Conservation (phyloP, 2,113 vertebrate genomes). For the Clarias macrocephalus region DNA sequence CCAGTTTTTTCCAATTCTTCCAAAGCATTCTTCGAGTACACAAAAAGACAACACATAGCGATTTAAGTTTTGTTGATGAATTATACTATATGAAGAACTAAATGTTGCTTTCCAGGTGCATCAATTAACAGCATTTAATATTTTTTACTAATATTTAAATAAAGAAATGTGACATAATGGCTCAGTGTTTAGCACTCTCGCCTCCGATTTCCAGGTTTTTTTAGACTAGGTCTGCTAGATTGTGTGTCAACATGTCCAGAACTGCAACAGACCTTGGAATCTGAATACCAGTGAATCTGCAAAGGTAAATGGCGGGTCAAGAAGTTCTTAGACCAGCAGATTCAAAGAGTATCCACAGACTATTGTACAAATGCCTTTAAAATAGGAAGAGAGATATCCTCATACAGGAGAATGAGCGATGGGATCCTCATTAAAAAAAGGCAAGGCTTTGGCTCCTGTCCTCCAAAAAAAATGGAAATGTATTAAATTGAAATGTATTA, state of each 20-base stretch:
- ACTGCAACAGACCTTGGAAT: too few species aligned
- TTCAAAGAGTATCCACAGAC: not conserved
- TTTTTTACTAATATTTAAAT: not conserved
- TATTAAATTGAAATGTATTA: not conserved
- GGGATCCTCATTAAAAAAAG: too few species aligned
- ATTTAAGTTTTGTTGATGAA: not conserved
- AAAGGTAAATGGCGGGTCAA: too few species aligned
- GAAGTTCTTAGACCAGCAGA: not conserved
- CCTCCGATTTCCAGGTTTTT: not conserved
- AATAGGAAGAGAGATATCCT: not conserved
- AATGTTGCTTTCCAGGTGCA: not conserved
- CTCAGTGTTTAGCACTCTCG: not conserved
- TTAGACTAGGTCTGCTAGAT: not conserved
- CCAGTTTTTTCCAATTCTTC: not conserved
- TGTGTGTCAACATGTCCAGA: not conserved
- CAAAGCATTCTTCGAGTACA: not conserved
- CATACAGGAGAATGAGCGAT: too few species aligned
- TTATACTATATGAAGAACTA: not conserved
- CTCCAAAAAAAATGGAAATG: too few species aligned
- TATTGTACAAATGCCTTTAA: not conserved
- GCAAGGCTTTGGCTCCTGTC: too few species aligned
- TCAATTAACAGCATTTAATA: not conserved
- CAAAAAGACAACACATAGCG: not conserved
- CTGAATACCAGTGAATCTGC: too few species aligned
- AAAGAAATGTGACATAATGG: not conserved